Conservation (phyloP, 2,797 vertebrate genomes). For the Acanthurus lineatus region DNA sequence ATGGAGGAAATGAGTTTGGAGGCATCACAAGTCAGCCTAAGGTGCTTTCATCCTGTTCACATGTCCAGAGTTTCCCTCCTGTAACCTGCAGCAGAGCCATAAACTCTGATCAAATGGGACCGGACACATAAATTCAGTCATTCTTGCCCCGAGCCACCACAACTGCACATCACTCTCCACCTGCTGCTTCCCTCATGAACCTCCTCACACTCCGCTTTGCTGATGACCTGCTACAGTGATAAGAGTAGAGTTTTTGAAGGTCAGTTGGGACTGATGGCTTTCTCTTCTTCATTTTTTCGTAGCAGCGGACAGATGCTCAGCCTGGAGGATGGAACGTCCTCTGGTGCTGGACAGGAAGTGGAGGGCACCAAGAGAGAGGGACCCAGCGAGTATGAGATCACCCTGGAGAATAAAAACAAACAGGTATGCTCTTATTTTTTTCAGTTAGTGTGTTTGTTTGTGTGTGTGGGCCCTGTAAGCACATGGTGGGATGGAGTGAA, state of each 20-base stretch:
- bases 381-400: constrained; percentile 83
- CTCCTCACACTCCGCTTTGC: constrained; percentile 35
- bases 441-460: constrained; percentile 3
- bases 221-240: constrained; percentile 46
- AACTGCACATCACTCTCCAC: constrained; percentile 45
- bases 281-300: constrained; percentile 53
- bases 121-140: constrained; percentile 55
- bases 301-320: constrained; percentile 80
- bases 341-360: constrained; percentile 69
- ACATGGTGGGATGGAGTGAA: not conserved
- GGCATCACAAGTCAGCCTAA: not conserved
- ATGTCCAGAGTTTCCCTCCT: constrained; percentile 28
- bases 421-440: constrained; percentile 67
- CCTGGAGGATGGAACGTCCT: constrained; percentile 82
- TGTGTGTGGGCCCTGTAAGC: not conserved
- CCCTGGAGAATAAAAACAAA: constrained; percentile 84
- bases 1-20: constrained; percentile 6
- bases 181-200: constrained; percentile 42
- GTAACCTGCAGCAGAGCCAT: constrained; percentile 36
- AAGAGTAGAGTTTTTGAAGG: constrained; percentile 50
- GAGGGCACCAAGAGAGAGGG: constrained; percentile 81
- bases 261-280: constrained; percentile 54
- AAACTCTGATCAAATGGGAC: constrained; percentile 49
- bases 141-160: constrained; percentile 42
- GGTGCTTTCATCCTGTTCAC: constrained; percentile 17